Conservation (phyloP, 2,113 vertebrate species). For the Dipodomys ordii region DNA sequence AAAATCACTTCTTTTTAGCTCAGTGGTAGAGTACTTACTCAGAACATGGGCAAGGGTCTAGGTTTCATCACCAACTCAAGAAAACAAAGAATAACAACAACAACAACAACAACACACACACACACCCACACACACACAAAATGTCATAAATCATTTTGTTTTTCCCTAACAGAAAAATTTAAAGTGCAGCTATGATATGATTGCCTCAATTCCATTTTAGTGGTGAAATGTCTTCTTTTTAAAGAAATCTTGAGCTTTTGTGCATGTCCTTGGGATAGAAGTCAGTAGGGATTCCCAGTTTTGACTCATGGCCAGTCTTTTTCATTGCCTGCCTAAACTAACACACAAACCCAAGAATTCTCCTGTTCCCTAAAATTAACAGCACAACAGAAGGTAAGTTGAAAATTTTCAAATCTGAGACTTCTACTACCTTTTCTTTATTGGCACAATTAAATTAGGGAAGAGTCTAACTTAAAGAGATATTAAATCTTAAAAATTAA, state of each 20-base stretch:
- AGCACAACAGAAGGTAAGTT: neutral
- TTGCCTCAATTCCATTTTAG: neutral
- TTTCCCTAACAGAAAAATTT: neutral
- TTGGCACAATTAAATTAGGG: conserved; percentile 38
- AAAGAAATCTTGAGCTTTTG: neutral
- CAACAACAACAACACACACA: no score
- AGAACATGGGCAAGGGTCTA: no score
- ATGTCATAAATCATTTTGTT: neutral
- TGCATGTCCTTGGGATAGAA: neutral
- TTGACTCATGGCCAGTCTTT: neutral
- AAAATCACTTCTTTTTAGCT: neutral
- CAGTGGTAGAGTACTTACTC: no score
- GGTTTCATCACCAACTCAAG: no score
- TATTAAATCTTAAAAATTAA: conserved; percentile 53
- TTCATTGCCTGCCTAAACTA: neutral
- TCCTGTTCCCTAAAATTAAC: conserved; percentile 49
- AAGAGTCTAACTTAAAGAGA: conserved; percentile 48
- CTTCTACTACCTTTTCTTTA: conserved; percentile 13
- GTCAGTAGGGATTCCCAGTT: neutral
- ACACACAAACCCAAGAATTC: neutral
- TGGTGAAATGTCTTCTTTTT: neutral
- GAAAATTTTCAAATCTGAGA: conserved; percentile 56
- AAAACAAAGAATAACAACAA: no score
- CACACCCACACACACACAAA: no score
- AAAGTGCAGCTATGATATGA: neutral